Conservation (phyloP, 2,888 invertebrate genomes). For the Notodonta dromedarius region DNA sequence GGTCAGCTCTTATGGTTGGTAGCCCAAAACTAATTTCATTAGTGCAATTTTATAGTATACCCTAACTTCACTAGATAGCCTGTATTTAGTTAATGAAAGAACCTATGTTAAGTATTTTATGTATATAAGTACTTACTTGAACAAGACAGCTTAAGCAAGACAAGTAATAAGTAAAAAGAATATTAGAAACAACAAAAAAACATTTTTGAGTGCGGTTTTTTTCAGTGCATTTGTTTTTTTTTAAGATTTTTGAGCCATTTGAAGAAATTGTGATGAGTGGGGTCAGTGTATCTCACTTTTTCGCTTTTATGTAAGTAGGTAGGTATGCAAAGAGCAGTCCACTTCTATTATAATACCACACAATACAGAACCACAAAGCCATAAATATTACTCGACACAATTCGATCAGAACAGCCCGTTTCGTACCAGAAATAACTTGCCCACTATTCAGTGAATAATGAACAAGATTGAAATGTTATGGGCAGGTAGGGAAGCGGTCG, state of each 20-base stretch:
- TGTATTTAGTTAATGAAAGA: conserved; percentile 14
- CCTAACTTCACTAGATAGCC: conserved; percentile 3
- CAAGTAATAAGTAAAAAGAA: no score
- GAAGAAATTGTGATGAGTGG: no score
- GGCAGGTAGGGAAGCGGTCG: conserved; percentile 26
- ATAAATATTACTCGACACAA: not conserved
- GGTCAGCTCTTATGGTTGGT: conserved; percentile 9
- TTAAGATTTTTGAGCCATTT: no score
- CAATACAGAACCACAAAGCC: not conserved
- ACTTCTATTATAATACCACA: not conserved
- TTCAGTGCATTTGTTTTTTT: no score
- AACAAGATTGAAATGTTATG: conserved; percentile 28
- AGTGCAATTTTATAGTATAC: conserved; percentile 4
- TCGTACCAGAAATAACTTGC: conserved; percentile 22
- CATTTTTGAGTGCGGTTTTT: no score
- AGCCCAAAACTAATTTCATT: conserved; percentile 8
- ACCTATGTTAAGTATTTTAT: not conserved
- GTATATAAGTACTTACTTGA: not conserved
- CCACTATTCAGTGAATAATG: conserved; percentile 29
- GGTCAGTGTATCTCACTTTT: no score
- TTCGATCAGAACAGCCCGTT: conserved; percentile 11
- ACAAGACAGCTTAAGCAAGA: no score
- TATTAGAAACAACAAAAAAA: no score
- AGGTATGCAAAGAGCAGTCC: no score
- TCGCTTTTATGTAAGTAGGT: no score